Conservation (phyloP, 2,888 invertebrate species). For the Anoplius nigerrimus region DNA sequence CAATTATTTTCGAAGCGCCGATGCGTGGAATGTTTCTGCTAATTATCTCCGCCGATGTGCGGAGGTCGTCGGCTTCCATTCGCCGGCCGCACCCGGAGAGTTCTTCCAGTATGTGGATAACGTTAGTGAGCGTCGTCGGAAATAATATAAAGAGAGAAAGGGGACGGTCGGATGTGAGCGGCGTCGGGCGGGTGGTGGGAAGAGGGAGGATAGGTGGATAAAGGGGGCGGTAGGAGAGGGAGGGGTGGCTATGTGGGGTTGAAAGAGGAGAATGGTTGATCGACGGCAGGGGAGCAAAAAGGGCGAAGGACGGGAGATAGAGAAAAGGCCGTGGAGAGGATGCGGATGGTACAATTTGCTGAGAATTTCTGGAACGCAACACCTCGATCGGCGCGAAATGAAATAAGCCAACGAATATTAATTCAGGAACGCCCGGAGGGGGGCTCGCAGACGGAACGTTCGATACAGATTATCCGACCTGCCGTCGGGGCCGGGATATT, state of each 20-base stretch:
- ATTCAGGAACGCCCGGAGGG: constrained; percentile 46
- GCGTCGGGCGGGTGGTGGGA: constrained; percentile 12
- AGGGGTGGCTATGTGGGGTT: background rate
- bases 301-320: constrained; percentile 25
- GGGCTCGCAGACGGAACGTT: constrained; percentile 32
- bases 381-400: constrained; percentile 59
- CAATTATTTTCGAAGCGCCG: constrained; percentile 43
- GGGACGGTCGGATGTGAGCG: constrained; percentile 16
- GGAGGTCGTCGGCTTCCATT: constrained; percentile 27
- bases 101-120: constrained; percentile 52
- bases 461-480: constrained; percentile 55
- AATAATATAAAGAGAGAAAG: constrained; percentile 51
- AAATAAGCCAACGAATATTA: constrained; percentile 65
- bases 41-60: constrained; percentile 51
- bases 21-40: constrained; percentile 57
- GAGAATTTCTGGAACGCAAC: constrained; percentile 62
- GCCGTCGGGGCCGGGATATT: constrained; percentile 20
- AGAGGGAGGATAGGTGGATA: background rate
- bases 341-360: constrained; percentile 54
- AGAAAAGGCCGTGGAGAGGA: constrained; percentile 39
- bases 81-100: constrained; percentile 26
- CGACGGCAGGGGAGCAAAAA: constrained; percentile 7
- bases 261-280: constrained; percentile 17
- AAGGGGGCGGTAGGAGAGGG: constrained; percentile 15
- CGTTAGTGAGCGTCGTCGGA: constrained; percentile 35